A percentile compares a stretch with the other conserved stretches of the same genome.
Evolutionary conservation across 2,113 vertebrate genomes (phyloP).

Genomic region (Isurus oxyrinchus): DNA sequence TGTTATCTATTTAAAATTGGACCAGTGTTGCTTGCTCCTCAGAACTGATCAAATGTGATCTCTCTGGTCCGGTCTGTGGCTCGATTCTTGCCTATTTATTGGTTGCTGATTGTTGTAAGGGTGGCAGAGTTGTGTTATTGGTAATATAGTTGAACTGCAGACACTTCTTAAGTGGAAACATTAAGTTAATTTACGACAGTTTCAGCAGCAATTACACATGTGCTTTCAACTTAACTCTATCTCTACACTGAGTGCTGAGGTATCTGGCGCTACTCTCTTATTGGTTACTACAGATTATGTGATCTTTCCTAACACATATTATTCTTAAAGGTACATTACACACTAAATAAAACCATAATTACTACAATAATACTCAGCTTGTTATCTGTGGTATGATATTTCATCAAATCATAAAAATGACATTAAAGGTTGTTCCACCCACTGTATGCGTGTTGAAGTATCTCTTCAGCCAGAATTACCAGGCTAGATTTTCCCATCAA

Average conservation of each 20-base stretch:
- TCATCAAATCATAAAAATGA: neutral
- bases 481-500: neutral
- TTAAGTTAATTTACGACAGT: too few species aligned
- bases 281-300: too few species aligned
- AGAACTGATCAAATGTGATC: neutral
- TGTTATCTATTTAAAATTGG: neutral
- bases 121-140: too few species aligned
- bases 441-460: neutral
- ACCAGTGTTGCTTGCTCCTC: neutral
- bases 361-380: neutral
- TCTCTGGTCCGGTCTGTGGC: neutral
- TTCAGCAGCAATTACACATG: too few species aligned
- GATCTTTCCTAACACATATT: too few species aligned
- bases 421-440: neutral
- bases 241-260: too few species aligned
- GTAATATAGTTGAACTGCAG: too few species aligned
- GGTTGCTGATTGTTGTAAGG: neutral
- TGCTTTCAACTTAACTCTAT: too few species aligned
- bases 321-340: too few species aligned
- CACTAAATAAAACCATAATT: too few species aligned
- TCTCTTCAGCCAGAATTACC: neutral
- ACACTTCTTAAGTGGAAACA: too few species aligned
- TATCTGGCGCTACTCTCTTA: too few species aligned
- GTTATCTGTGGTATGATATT: neutral
- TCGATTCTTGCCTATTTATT: neutral